A percentile compares a stretch with the other conserved stretches of the same genome.
Conservation (phyloP, 2,113 vertebrate species). For the Corythaeola cristata region DNA sequence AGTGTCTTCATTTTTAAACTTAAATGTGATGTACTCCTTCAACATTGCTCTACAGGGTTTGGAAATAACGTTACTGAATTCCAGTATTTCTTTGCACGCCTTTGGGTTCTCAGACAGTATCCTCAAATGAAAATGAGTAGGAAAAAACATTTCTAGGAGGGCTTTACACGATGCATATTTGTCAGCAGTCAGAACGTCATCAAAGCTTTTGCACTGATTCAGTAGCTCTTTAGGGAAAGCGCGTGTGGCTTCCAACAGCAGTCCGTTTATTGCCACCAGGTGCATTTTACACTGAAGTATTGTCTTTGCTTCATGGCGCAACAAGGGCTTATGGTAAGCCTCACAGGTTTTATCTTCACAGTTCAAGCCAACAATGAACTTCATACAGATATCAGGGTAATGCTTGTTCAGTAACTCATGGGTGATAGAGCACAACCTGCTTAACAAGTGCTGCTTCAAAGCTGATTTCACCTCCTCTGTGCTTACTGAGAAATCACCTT, state of each 20-base stretch:
- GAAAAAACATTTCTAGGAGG: slow-evolving; percentile 72
- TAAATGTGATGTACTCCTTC: slow-evolving; percentile 64
- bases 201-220: slow-evolving; percentile 57
- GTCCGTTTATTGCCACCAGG: slow-evolving; percentile 72
- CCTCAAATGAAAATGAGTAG: slow-evolving; percentile 80
- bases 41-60: slow-evolving; percentile 49
- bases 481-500: slow-evolving; percentile 61
- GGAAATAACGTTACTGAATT: slow-evolving; percentile 35
- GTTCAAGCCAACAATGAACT: slow-evolving; percentile 72
- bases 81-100: slow-evolving; percentile 72
- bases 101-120: slow-evolving; percentile 75
- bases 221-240: slow-evolving; percentile 64
- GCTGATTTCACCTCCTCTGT: slow-evolving; percentile 69
- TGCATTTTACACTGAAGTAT: slow-evolving; percentile 74
- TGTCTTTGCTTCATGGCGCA: slow-evolving; percentile 65
- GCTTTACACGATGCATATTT: slow-evolving; percentile 53
- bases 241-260: slow-evolving; percentile 72
- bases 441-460: slow-evolving; percentile 73
- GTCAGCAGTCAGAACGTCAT: slow-evolving; percentile 59
- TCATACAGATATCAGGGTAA: slow-evolving; percentile 71
- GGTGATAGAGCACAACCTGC: slow-evolving; percentile 68
- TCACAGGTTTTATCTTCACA: slow-evolving; percentile 70
- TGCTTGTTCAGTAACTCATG: slow-evolving; percentile 14
- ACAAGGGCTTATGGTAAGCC: slow-evolving; percentile 69
- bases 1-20: slow-evolving; percentile 54